Conservation (phyloP, 1,140 invertebrate genomes). For the Pseudomyrmex pallidus region DNA sequence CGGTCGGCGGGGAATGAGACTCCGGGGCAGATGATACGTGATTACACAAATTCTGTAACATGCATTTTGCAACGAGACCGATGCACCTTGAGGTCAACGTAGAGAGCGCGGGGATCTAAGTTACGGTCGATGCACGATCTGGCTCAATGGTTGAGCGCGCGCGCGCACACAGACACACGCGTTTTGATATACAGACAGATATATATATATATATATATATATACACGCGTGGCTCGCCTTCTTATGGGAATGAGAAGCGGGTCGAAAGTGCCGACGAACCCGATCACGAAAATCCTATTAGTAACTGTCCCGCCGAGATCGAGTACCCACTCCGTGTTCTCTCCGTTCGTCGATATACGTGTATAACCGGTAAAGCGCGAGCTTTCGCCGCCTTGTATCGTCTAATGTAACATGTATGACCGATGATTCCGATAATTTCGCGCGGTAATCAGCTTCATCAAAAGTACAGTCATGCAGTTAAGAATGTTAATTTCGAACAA, state of each 20-base stretch:
- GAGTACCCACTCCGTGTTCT: slow-evolving; percentile 13
- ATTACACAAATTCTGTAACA: slow-evolving; percentile 81
- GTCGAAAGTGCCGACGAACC: slow-evolving; percentile 60
- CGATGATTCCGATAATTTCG: not conserved
- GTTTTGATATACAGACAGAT: too few relatives aligned
- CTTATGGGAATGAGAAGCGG: slow-evolving; percentile 70
- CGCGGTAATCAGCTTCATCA: too few relatives aligned
- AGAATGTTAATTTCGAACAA: too few relatives aligned
- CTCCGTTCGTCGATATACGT: not conserved
- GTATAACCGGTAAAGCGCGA: slow-evolving; percentile 8
- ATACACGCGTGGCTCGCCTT: slow-evolving; percentile 21
- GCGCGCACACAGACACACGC: not conserved
- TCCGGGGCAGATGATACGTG: slow-evolving; percentile 78
- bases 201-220: not conserved
- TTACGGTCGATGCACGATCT: slow-evolving; percentile 47
- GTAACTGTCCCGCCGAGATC: slow-evolving; percentile 46
- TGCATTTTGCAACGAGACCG: slow-evolving; percentile 75
- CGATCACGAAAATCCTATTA: slow-evolving; percentile 70
- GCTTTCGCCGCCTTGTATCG: slow-evolving; percentile 34
- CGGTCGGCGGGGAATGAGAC: not conserved
- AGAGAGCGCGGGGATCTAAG: slow-evolving; percentile 47
- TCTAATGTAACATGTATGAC: not conserved
- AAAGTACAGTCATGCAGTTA: too few relatives aligned
- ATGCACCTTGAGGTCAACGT: slow-evolving; percentile 77
- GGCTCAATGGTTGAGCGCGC: slow-evolving; percentile 20